These are phyloP conservation scores for Pollenia labialis DNA, from an alignment of 2,888 invertebrate genomes.

Conservation along the genomic window DNA sequence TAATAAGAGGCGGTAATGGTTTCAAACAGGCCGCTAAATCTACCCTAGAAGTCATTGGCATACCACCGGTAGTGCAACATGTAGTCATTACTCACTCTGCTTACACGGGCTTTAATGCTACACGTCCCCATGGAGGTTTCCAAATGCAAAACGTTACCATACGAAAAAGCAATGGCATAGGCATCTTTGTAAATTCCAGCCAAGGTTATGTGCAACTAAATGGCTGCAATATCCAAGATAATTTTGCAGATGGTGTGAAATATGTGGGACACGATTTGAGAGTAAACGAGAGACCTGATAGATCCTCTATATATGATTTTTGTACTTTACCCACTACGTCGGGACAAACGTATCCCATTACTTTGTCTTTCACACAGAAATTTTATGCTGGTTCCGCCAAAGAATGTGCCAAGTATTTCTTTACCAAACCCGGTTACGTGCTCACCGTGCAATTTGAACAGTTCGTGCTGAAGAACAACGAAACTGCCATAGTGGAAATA, in stretches of 20 bases:
- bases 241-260: constrained; percentile 95
- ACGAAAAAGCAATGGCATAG: constrained; percentile 93
- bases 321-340: constrained; percentile 93
- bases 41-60: constrained; percentile 94
- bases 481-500: constrained; percentile 90
- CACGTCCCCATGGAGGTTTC: constrained; percentile 92
- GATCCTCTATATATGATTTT: constrained; percentile 91
- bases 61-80: constrained; percentile 94
- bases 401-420: constrained; percentile 92
- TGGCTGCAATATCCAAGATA: constrained; percentile 91
- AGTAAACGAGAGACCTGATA: constrained; percentile 90
- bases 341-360: constrained; percentile 94
- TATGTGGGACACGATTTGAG: constrained; percentile 93
- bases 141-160: constrained; percentile 92
- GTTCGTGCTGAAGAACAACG: constrained; percentile 90
- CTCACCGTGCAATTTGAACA: constrained; percentile 94
- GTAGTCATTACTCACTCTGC: constrained; percentile 94
- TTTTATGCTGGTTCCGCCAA: constrained; percentile 89
- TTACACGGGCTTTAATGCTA: constrained; percentile 96
- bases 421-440: constrained; percentile 90
- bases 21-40: constrained; percentile 91
- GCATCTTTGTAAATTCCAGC: constrained; percentile 94
- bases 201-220: constrained; percentile 92
- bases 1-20: constrained; percentile 94
- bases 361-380: constrained; percentile 92